Base-by-base conservation (phyloP, 2,797 vertebrate genomes). In the Otolemur crassicaudatus region DNA sequence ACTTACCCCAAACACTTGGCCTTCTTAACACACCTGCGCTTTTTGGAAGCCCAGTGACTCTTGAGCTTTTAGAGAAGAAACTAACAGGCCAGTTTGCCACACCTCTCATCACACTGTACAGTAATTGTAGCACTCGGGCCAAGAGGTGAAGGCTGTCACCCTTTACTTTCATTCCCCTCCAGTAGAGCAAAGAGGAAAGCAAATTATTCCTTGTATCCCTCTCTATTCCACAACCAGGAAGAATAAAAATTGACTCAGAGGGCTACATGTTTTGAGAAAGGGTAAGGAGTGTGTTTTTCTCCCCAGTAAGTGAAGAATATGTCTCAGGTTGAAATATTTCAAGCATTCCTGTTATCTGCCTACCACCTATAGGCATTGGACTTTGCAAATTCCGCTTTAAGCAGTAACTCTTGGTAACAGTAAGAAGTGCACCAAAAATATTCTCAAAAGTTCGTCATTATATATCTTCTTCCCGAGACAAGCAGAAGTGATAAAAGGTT, bases 381-480 rank as follows among this genome's bases (percentile, higher is more conserved):
- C 37, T 73, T 91, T 93, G 27, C 46, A 93, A 87, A 92, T 31
- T 34, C 12, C 72, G n/a, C 93, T 90, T 70, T 83, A 69, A 94
- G 85, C 69, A 37, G 5, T 92, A 87, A 92, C 40, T 95, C 58
- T 27, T 19, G 7, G 29, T 75, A 94, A 87, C 14, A 92, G 67
- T 20, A 22, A 69, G 49, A 86, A 94, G 8, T 49, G 17, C 29
- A 49, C 60, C 75, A 94, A 92, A 96, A 96, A 96, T 96, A 96
- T 92, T 96, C 88, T 92, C 27, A 86, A 86, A 96, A 92, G 61
- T 95, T 90, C 63, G 73, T 95, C 53, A 49, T 58, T 65, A 65
- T 60, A 70, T 69, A 85, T 95, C 86, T 97, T 97, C 25, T 31
- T 97, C 89, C 91, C 60, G 73, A 92, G 92, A 90, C 77, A 86